Conservation (phyloP, 2,888 invertebrate species). For the Lithodes maja region DNA sequence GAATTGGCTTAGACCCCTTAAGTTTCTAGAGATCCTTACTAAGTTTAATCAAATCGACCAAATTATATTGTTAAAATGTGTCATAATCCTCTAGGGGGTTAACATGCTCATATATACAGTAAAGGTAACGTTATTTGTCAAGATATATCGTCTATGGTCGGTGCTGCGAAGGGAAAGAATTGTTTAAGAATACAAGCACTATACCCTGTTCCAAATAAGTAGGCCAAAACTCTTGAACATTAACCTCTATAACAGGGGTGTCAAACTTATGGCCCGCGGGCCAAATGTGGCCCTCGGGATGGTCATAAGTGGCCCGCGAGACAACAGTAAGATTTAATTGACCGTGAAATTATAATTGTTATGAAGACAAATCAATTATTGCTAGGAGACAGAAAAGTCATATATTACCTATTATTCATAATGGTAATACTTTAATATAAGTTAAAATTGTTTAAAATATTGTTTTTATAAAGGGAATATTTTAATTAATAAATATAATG, state of each 20-base stretch:
- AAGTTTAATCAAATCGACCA: too few relatives aligned
- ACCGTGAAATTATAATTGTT: neutral
- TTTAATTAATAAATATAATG: neutral
- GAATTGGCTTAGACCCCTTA: too few relatives aligned
- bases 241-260: neutral
- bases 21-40: too few relatives aligned
- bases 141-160: too few relatives aligned
- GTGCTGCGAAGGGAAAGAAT: too few relatives aligned
- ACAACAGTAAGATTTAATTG: neutral
- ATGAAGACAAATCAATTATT: neutral
- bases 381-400: neutral
- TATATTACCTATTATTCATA: neutral
- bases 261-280: neutral
- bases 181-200: too few relatives aligned
- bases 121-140: too few relatives aligned
- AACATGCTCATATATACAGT: too few relatives aligned
- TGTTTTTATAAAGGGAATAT: neutral
- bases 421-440: neutral
- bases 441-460: neutral
- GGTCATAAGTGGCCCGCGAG: neutral
- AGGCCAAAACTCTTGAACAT: too few relatives aligned
- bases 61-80: too few relatives aligned
- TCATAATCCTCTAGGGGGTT: too few relatives aligned
- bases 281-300: neutral
- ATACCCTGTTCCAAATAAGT: too few relatives aligned